Evolutionary conservation across 2,888 invertebrate genomes (phyloP).

Genomic region (Amblyteles armatorius): DNA sequence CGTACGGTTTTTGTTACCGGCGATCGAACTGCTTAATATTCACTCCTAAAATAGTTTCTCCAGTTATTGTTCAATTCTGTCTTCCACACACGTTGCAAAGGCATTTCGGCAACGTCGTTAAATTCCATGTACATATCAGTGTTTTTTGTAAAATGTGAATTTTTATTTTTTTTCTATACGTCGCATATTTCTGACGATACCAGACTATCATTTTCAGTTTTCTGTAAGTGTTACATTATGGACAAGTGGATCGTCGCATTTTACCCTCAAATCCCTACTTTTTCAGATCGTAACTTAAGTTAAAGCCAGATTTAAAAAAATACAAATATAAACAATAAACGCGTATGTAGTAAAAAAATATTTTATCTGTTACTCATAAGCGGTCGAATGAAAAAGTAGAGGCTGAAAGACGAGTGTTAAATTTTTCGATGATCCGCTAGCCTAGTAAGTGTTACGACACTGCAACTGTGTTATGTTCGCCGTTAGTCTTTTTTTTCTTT

Average conservation of each 20-base stretch:
- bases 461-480: conserved; percentile 22
- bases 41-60: neutral
- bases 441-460: neutral
- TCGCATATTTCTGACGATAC: conserved; percentile 21
- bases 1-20: neutral
- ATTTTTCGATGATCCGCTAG: conserved; percentile 1
- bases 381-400: neutral
- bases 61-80: neutral
- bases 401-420: neutral
- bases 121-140: conserved; percentile 6
- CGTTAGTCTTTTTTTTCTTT: neutral
- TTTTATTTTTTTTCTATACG: neutral
- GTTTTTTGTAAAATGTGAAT: neutral
- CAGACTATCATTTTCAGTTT: conserved; percentile 9
- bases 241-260: neutral
- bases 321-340: neutral
- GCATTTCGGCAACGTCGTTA: neutral
- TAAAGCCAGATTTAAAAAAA: neutral
- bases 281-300: neutral
- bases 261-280: neutral
- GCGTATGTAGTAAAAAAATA: neutral
- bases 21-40: conserved; percentile 1
- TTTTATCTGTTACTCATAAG: neutral
- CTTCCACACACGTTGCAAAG: neutral
- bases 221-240: conserved; percentile 4